Percentiles rank a stretch among this genome's conserved stretches.
phyloP scores from a whole-genome alignment of 2,888 invertebrate genomes.

The Lepetodrilus schrolli region DNA sequence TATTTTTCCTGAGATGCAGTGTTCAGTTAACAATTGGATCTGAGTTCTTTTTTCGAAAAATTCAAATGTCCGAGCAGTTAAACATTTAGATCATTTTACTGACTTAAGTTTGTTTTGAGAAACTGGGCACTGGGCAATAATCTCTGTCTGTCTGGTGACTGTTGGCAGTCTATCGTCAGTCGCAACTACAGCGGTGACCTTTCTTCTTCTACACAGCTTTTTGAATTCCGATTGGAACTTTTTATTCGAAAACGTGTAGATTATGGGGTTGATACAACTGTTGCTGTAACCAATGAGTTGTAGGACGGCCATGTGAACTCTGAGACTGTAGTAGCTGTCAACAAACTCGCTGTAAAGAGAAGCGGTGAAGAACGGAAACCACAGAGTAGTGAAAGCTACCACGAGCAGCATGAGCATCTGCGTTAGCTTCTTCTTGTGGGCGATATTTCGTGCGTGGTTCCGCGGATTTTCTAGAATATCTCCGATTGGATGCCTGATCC shows the following conservation, averaged over 20 bases:
- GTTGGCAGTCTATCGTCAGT: no score
- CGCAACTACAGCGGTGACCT: no score
- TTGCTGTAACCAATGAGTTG: slow-evolving; percentile 66
- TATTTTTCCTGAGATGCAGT: no score
- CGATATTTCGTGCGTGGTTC: slow-evolving; percentile 47
- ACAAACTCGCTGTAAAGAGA: slow-evolving; percentile 55
- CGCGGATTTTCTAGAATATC: slow-evolving; percentile 49
- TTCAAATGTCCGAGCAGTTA: no score
- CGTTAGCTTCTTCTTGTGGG: slow-evolving; percentile 59
- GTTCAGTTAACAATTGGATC: no score
- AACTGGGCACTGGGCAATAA: not conserved
- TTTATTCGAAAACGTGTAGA: slow-evolving; percentile 69
- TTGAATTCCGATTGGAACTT: slow-evolving; percentile 60
- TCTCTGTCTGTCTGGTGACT: not conserved
- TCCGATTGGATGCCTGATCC: slow-evolving; percentile 60
- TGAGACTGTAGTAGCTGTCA: slow-evolving; percentile 37
- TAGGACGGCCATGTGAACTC: slow-evolving; percentile 54
- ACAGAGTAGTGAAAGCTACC: slow-evolving; percentile 58
- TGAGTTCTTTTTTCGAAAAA: no score
- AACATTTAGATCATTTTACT: no score
- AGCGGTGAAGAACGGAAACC: slow-evolving; percentile 67
- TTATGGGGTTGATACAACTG: slow-evolving; percentile 64
- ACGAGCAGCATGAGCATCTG: slow-evolving; percentile 62
- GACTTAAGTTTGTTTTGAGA: no score
- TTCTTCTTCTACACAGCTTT: slow-evolving; percentile 35